Evolutionary conservation across 2,888 invertebrate species (phyloP).

Genomic region (Bombylius discolor): DNA sequence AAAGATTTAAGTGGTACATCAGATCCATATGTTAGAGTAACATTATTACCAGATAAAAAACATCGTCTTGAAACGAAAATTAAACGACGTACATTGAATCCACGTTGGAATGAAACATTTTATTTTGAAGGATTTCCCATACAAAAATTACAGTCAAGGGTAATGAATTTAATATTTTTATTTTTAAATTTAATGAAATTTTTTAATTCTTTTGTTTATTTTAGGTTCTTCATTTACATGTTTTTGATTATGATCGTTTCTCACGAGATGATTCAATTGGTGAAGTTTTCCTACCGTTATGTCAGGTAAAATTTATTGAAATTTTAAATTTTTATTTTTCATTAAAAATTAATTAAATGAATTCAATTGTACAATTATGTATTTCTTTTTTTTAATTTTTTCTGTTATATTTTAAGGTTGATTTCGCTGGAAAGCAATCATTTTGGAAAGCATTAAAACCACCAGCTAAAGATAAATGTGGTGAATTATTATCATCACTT

Average conservation of each 20-base stretch:
- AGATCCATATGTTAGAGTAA: constrained; percentile 83
- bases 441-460: constrained; percentile 90
- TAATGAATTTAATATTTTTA: constrained; percentile 19
- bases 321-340: too few species aligned
- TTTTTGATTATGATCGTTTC: constrained; percentile 89
- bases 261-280: constrained; percentile 89
- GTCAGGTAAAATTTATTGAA: constrained; percentile 53
- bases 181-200: not conserved
- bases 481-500: constrained; percentile 79
- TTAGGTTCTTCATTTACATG: constrained; percentile 74
- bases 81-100: constrained; percentile 78
- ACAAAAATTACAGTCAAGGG: constrained; percentile 82
- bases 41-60: constrained; percentile 81
- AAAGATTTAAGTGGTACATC: constrained; percentile 87
- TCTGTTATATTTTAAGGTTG: constrained; percentile 46
- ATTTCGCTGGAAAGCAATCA: constrained; percentile 82
- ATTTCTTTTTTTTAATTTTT: not conserved
- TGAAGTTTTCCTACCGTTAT: constrained; percentile 80
- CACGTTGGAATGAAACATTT: constrained; percentile 88
- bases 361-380: too few species aligned
- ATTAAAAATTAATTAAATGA: too few species aligned
- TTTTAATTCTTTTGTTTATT: too few species aligned
- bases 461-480: constrained; percentile 85
- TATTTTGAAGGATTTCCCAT: constrained; percentile 91
- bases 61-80: constrained; percentile 87